Evolutionary conservation across 2,888 invertebrate genomes (phyloP).

Genomic region (Acleris sparsana): DNA sequence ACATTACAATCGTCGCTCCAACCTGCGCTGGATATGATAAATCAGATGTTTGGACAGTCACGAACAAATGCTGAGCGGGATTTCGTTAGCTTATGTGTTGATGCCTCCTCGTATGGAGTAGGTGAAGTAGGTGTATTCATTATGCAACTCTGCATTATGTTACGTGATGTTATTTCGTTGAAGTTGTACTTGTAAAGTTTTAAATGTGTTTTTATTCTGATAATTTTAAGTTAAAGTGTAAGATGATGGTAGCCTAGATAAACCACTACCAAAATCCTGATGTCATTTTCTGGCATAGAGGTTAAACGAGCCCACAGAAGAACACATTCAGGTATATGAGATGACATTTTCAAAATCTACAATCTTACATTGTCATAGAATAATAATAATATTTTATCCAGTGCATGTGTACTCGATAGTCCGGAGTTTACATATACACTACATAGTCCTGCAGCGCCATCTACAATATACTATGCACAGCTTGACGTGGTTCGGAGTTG

Average conservation of each 20-base stretch:
- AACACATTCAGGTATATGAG: no score
- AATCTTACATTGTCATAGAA: no score
- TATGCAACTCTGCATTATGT: slow-evolving; percentile 2
- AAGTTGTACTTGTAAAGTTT: no score
- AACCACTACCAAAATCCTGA: no score
- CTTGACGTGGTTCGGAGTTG: no score
- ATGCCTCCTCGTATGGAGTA: not conserved
- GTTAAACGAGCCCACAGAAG: no score
- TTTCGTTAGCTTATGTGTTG: not conserved
- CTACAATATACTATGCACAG: not conserved
- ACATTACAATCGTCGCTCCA: slow-evolving; percentile 73
- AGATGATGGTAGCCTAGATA: no score
- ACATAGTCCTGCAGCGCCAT: not conserved
- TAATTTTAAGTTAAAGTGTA: no score
- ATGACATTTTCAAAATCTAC: no score
- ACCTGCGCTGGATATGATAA: slow-evolving; percentile 70
- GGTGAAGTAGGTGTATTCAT: slow-evolving; percentile 1
- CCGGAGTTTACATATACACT: not conserved
- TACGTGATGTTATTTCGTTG: not conserved
- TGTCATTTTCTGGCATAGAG: no score
- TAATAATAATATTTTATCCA: no score
- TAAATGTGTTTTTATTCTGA: no score
- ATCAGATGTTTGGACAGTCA: slow-evolving; percentile 60
- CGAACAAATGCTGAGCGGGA: slow-evolving; percentile 21
- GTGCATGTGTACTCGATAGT: slow-evolving; percentile 1